A percentile compares a stretch with the other conserved stretches of the same genome.
Conservation (phyloP, 2,797 vertebrate species). For the Eulemur coronatus region DNA sequence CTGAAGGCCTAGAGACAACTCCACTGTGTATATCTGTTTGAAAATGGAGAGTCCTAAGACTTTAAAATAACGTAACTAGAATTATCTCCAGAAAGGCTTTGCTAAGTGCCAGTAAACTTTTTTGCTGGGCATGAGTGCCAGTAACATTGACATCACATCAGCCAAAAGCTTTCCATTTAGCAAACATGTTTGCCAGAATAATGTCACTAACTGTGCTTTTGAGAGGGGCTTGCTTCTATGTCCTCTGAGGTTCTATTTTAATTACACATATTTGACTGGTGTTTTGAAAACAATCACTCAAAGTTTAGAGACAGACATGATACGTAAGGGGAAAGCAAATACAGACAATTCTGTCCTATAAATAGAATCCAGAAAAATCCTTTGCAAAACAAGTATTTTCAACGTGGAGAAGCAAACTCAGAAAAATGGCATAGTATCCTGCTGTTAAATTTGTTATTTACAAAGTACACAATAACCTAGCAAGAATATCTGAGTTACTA, state of each 20-base stretch:
- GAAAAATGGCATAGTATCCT: neutral
- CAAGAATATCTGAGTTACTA: neutral
- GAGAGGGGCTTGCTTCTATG: neutral
- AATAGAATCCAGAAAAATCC: neutral
- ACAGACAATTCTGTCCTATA: conserved; percentile 14
- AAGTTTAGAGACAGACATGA: conserved; percentile 43
- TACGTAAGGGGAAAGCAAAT: neutral
- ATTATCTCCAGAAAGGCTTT: conserved; percentile 26
- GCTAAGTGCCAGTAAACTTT: neutral
- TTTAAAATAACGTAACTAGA: conserved; percentile 11
- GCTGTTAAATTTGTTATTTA: conserved; percentile 12
- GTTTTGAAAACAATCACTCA: conserved; percentile 37
- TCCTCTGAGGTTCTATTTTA: conserved; percentile 37
- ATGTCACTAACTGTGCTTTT: neutral
- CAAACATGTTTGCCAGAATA: neutral
- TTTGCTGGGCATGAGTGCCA: neutral
- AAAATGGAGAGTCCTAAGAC: neutral
- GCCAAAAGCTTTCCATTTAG: neutral
- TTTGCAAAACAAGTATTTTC: conserved; percentile 50
- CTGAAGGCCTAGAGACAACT: neutral
- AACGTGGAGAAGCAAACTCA: conserved; percentile 12
- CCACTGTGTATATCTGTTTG: neutral
- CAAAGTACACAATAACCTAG: neutral
- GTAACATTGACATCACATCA: neutral
- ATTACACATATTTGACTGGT: conserved; percentile 32